These are phyloP conservation scores for Dione vanillae DNA, from an alignment of 2,888 invertebrate species.

Conservation along the genomic window DNA sequence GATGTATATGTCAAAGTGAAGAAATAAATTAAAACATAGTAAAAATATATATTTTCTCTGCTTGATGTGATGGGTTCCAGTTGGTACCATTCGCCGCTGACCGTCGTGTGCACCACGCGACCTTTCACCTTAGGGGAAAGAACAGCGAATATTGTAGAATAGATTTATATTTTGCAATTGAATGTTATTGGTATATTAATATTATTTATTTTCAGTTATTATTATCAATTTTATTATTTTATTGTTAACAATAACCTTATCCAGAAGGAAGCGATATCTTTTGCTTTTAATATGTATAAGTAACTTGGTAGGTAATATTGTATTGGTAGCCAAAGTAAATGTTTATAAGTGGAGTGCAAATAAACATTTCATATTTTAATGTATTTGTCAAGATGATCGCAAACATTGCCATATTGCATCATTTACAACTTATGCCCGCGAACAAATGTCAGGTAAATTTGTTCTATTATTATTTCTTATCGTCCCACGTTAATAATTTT, in stretches of 20 bases:
- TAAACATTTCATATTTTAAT: constrained; percentile 38
- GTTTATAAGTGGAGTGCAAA: constrained; percentile 38
- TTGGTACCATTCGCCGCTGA: constrained; percentile 78
- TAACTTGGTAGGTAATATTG: constrained; percentile 5
- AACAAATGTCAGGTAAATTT: constrained; percentile 41
- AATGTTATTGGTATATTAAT: background rate
- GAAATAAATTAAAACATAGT: background rate
- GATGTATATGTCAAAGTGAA: background rate
- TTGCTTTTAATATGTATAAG: constrained; percentile 6
- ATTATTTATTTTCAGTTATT: background rate
- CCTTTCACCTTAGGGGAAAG: constrained; percentile 79
- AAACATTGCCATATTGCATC: constrained; percentile 50
- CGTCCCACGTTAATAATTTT: constrained; percentile 46
- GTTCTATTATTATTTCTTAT: constrained; percentile 44
- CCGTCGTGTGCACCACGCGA: constrained; percentile 77
- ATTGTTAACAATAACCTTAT: background rate
- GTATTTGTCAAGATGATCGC: constrained; percentile 37
- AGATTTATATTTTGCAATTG: background rate
- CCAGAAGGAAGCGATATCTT: background rate
- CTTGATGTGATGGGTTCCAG: constrained; percentile 59
- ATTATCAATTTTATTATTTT: background rate
- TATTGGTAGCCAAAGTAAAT: constrained; percentile 16
- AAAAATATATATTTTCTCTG: constrained; percentile 30
- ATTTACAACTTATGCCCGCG: constrained; percentile 43
- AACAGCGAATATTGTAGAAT: constrained; percentile 46